A percentile compares a stretch with the other conserved stretches of the same genome.
phyloP scores from a whole-genome alignment of 2,113 vertebrate species.

The Dermatemys mawii region DNA sequence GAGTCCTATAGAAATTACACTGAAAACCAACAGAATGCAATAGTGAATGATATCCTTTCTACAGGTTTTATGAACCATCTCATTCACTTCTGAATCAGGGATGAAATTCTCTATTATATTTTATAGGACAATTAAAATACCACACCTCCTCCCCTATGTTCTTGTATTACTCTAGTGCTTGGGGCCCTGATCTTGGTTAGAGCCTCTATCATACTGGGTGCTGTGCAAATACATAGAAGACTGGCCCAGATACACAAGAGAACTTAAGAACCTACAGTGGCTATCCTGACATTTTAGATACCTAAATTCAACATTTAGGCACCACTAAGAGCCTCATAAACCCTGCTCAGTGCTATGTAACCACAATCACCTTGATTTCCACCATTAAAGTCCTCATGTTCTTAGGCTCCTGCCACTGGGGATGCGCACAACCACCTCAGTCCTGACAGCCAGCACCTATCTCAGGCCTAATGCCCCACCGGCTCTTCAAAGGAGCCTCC shows the following conservation, averaged over 20 bases:
- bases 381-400: background rate
- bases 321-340: background rate
- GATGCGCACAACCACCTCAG: background rate
- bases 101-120: slow-evolving; percentile 52
- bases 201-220: background rate
- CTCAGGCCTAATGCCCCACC: background rate
- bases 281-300: background rate
- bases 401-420: background rate
- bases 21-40: slow-evolving; percentile 23
- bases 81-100: slow-evolving; percentile 46
- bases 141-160: slow-evolving; percentile 17
- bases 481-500: background rate
- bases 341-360: background rate
- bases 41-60: slow-evolving; percentile 18
- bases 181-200: background rate
- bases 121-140: slow-evolving; percentile 31
- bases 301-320: background rate
- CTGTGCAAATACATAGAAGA: background rate
- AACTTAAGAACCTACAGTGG: background rate
- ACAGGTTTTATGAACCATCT: slow-evolving; percentile 43
- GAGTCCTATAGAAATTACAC: slow-evolving; percentile 6
- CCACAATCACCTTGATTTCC: background rate
- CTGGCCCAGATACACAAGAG: background rate
- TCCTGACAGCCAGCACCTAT: background rate
- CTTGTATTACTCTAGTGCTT: slow-evolving; percentile 16